These are phyloP conservation scores for Chelonia mydas DNA, from an alignment of 2,797 vertebrate genomes.

Conservation along the genomic window DNA sequence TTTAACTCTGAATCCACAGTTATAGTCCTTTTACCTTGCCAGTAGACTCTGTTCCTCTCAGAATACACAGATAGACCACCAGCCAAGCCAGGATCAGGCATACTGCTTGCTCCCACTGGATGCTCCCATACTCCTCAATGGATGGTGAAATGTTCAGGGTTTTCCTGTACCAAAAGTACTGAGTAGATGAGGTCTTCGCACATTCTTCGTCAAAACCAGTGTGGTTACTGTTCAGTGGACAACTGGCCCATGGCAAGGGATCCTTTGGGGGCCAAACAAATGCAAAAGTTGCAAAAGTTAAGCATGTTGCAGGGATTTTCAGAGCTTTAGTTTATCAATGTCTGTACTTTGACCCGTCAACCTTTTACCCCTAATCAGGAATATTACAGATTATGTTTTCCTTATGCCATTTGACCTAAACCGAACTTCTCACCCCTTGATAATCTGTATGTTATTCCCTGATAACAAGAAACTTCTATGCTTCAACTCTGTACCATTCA, in stretches of 20 bases:
- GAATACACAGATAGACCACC: constrained; percentile 90
- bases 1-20: not conserved
- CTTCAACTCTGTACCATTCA: too few relatives aligned
- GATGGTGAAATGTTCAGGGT: constrained; percentile 91
- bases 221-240: constrained; percentile 87
- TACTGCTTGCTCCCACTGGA: constrained; percentile 88
- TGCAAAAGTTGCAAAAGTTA: rapidly evolving
- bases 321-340: not conserved
- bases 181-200: constrained; percentile 85
- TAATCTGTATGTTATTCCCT: too few relatives aligned
- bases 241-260: constrained; percentile 90
- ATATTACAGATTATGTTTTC: too few relatives aligned
- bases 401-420: too few relatives aligned
- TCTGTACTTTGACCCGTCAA: too few relatives aligned
- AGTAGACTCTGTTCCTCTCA: constrained; percentile 89
- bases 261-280: constrained; percentile 75
- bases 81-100: constrained; percentile 92
- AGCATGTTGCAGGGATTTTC: not conserved
- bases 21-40: constrained; percentile 85
- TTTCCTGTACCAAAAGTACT: constrained; percentile 95
- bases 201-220: constrained; percentile 89
- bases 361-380: too few relatives aligned
- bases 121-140: constrained; percentile 84
- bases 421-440: too few relatives aligned
- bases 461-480: too few relatives aligned